Percentiles rank a stretch among this genome's conserved stretches.
These are phyloP conservation scores for Otus scops DNA, from an alignment of 2,797 vertebrate species.

Conservation along the genomic window DNA sequence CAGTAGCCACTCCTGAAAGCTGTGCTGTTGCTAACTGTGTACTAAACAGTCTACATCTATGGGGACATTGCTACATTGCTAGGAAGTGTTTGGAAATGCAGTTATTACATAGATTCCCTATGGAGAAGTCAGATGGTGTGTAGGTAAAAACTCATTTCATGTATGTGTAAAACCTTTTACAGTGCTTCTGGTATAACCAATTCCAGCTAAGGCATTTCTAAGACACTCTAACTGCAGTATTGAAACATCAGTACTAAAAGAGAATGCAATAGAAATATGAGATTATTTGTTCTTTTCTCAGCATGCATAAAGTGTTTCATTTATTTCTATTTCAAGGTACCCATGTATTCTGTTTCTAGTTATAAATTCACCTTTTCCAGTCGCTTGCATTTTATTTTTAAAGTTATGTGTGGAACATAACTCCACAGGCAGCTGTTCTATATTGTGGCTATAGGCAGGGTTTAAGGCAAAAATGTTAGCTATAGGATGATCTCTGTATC, in stretches of 20 bases:
- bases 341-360: slow-evolving; percentile 32
- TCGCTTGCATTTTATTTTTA: slow-evolving; percentile 57
- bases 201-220: neutral
- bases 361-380: slow-evolving; percentile 11
- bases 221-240: neutral
- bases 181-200: neutral
- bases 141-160: neutral
- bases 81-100: neutral
- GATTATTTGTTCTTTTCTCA: slow-evolving; percentile 18
- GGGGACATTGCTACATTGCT: neutral
- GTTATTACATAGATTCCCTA: neutral
- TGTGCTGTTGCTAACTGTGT: neutral
- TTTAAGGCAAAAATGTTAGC: slow-evolving; percentile 50
- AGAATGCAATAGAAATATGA: neutral
- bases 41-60: neutral
- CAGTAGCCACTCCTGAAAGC: neutral
- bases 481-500: slow-evolving; percentile 40
- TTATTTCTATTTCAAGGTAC: slow-evolving; percentile 49
- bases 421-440: slow-evolving; percentile 48
- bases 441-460: neutral
- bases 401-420: slow-evolving; percentile 35
- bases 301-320: slow-evolving; percentile 11
- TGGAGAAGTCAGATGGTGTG: neutral
- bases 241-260: neutral
- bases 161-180: neutral